These are phyloP conservation scores for Lacerta agilis DNA, from an alignment of 2,797 vertebrate genomes.

Conservation along the genomic window DNA sequence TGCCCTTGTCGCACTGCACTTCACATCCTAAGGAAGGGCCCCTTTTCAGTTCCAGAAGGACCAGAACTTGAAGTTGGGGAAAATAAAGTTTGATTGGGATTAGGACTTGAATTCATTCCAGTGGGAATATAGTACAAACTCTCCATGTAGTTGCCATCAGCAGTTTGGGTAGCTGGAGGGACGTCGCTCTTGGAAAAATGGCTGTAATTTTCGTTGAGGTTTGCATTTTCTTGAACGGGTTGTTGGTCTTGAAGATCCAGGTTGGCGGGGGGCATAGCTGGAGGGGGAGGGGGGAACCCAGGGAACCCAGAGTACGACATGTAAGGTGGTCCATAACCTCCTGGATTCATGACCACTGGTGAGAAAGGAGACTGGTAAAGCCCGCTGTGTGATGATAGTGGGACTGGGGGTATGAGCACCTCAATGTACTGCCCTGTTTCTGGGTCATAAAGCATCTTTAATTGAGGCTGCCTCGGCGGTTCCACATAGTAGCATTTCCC, in stretches of 20 bases:
- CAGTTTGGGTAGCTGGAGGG: slow-evolving; percentile 65
- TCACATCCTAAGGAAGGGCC: slow-evolving; percentile 57
- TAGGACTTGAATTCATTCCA: slow-evolving; percentile 87
- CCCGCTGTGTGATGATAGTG: slow-evolving; percentile 80
- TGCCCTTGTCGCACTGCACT: background rate
- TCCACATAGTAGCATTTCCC: slow-evolving; percentile 95
- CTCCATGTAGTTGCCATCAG: slow-evolving; percentile 89
- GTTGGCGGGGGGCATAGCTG: slow-evolving; percentile 76
- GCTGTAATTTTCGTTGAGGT: slow-evolving; percentile 75
- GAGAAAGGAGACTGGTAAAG: slow-evolving; percentile 85
- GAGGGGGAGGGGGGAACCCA: slow-evolving; percentile 74
- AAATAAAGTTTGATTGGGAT: slow-evolving; percentile 76
- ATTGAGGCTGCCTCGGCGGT: slow-evolving; percentile 87
- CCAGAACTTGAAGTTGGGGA: slow-evolving; percentile 45
- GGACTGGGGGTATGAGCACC: slow-evolving; percentile 89
- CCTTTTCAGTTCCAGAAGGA: slow-evolving; percentile 45
- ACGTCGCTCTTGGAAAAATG: slow-evolving; percentile 78
- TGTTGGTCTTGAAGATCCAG: slow-evolving; percentile 75
- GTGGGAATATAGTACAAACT: slow-evolving; percentile 92
- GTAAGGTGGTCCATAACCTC: slow-evolving; percentile 84
- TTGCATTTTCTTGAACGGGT: slow-evolving; percentile 72
- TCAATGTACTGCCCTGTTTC: slow-evolving; percentile 95
- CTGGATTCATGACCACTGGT: slow-evolving; percentile 70
- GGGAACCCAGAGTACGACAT: slow-evolving; percentile 80
- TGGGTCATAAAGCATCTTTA: slow-evolving; percentile 92